A percentile compares a stretch with the other conserved stretches of the same genome.
phyloP scores from a whole-genome alignment of 2,113 vertebrate species.

The Pteronura brasiliensis region DNA sequence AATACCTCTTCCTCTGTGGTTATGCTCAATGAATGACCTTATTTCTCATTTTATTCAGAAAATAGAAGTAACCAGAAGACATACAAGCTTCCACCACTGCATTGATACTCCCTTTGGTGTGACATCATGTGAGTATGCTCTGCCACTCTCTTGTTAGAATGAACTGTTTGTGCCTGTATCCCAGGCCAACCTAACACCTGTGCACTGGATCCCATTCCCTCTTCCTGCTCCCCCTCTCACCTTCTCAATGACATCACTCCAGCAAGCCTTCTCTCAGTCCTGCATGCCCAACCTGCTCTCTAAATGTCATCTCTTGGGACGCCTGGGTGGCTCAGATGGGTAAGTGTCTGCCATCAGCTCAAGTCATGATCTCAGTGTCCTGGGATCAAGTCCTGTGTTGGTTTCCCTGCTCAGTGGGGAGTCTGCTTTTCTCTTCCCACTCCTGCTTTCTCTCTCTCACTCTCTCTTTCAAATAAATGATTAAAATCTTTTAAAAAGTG shows the following conservation, averaged over 20 bases:
- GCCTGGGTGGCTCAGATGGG: no score
- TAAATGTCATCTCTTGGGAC: not conserved
- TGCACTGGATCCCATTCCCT: not conserved
- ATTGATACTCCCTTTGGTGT: not conserved
- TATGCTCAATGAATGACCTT: not conserved
- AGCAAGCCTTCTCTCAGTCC: not conserved
- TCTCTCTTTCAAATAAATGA: no score
- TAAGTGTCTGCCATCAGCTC: no score
- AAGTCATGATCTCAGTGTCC: no score
- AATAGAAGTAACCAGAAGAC: not conserved
- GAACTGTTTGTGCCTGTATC: not conserved
- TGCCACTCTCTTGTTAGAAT: not conserved
- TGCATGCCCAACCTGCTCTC: not conserved
- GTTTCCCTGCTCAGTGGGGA: no score
- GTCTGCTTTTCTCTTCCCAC: no score
- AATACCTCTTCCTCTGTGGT: not conserved
- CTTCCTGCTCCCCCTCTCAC: not conserved
- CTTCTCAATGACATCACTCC: not conserved
- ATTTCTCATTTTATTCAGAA: not conserved
- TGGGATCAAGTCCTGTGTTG: no score
- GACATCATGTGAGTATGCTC: not conserved
- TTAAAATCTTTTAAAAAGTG: no score
- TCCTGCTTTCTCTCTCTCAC: no score
- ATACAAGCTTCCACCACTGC: not conserved
- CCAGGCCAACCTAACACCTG: not conserved